Conservation (phyloP, 1,140 invertebrate species). For the Tigriopus japonicus region DNA sequence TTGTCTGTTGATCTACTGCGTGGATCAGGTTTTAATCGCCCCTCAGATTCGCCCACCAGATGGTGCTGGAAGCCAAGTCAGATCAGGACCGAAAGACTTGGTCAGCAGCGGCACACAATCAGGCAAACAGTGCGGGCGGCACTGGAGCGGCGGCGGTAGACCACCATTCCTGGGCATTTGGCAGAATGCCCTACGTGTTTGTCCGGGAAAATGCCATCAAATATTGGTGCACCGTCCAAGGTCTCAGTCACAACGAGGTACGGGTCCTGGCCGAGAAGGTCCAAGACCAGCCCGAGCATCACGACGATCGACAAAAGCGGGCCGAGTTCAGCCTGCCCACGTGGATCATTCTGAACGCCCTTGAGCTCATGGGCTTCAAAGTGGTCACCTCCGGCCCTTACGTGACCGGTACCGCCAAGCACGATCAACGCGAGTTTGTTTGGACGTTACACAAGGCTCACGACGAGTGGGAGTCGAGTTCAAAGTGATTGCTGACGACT, state of each 20-base stretch:
- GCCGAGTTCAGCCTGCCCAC: slow-evolving; percentile 12
- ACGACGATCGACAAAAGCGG: slow-evolving; percentile 3
- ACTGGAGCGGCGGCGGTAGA: no score
- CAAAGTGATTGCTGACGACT: slow-evolving; percentile 6
- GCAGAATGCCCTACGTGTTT: slow-evolving; percentile 14
- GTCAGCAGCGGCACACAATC: no score
- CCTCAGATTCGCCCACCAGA: no score
- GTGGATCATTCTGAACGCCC: slow-evolving; percentile 11
- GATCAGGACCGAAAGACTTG: no score
- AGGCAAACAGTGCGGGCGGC: no score
- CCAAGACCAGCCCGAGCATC: slow-evolving; percentile 13
- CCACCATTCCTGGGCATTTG: not conserved
- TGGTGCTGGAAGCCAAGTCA: no score
- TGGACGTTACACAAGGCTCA: slow-evolving; percentile 15
- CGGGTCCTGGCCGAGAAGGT: slow-evolving; percentile 10
- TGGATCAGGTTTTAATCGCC: no score
- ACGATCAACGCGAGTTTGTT: slow-evolving; percentile 13
- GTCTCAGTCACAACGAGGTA: slow-evolving; percentile 10
- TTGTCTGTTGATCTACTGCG: no score
- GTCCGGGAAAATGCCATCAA: slow-evolving; percentile 14
- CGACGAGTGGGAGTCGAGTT: slow-evolving; percentile 12
- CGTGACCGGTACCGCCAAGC: slow-evolving; percentile 11
- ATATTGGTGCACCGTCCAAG: slow-evolving; percentile 14
- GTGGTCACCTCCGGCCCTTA: slow-evolving; percentile 11
- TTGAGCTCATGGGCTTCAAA: slow-evolving; percentile 15